These are phyloP conservation scores for Rhingia rostrata DNA, from an alignment of 2,888 invertebrate species.

Conservation along the genomic window DNA sequence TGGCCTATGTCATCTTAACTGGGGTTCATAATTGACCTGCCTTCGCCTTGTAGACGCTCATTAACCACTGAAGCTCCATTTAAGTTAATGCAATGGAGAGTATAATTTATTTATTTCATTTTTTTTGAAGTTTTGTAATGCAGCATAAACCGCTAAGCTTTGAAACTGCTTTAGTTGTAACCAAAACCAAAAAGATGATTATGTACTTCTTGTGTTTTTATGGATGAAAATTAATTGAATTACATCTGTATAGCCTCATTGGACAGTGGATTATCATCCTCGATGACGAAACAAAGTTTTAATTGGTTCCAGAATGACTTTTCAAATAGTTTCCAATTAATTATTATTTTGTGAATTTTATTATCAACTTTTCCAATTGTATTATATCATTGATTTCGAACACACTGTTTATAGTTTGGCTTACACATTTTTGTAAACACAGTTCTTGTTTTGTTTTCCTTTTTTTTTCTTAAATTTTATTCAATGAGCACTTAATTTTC, in stretches of 20 bases:
- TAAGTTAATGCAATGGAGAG: no score
- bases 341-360: conserved; percentile 33
- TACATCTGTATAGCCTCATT: conserved; percentile 73
- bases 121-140: conserved; percentile 40
- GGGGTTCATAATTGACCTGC: no score
- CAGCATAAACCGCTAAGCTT: conserved; percentile 72
- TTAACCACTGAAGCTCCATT: no score
- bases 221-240: conserved; percentile 42
- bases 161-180: conserved; percentile 55
- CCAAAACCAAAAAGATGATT: conserved; percentile 7
- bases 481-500: conserved; percentile 60
- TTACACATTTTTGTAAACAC: conserved; percentile 59
- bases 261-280: conserved; percentile 51
- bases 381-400: conserved; percentile 32
- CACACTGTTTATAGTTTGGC: conserved; percentile 60
- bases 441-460: conserved; percentile 27
- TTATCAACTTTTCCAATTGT: conserved; percentile 31
- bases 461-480: conserved; percentile 29
- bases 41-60: no score
- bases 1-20: no score
- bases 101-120: not conserved
- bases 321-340: conserved; percentile 18
- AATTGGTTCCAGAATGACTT: conserved; percentile 52
- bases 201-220: conserved; percentile 39
- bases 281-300: conserved; percentile 62